Conservation (phyloP, 1,140 invertebrate genomes). For the Bombus soroeensis region DNA sequence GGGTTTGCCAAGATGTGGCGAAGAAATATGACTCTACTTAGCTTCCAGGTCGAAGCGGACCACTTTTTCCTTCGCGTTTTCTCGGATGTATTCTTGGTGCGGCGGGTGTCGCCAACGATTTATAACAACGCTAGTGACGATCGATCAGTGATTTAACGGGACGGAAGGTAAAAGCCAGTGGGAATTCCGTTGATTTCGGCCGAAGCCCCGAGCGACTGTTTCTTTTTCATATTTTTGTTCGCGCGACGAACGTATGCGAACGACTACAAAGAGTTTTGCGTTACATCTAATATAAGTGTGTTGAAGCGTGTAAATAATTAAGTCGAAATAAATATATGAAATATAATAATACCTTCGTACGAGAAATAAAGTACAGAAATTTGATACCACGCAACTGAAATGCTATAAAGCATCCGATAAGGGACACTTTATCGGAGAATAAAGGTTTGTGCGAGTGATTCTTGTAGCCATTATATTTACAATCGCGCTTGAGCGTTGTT, state of each 20-base stretch:
- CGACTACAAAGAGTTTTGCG: not conserved
- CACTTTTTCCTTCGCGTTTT: not conserved
- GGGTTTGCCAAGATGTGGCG: not conserved
- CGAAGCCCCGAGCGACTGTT: not conserved
- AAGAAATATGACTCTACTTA: slow-evolving; percentile 46
- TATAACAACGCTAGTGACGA: not conserved
- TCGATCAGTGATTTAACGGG: slow-evolving; percentile 10
- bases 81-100: not conserved
- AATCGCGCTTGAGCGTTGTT: not conserved
- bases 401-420: not conserved
- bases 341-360: no score
- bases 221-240: not conserved
- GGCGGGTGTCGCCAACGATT: not conserved
- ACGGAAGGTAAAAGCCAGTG: not conserved
- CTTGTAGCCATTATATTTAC: no score
- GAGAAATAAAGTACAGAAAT: no score
- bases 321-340: no score
- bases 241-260: not conserved
- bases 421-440: not conserved
- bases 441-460: not conserved
- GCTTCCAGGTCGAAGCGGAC: not conserved
- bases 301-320: no score
- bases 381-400: no score
- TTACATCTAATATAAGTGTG: no score
- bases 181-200: not conserved